Evolutionary conservation across 2,113 vertebrate species (phyloP).

Genomic region (Cololabis saira): DNA sequence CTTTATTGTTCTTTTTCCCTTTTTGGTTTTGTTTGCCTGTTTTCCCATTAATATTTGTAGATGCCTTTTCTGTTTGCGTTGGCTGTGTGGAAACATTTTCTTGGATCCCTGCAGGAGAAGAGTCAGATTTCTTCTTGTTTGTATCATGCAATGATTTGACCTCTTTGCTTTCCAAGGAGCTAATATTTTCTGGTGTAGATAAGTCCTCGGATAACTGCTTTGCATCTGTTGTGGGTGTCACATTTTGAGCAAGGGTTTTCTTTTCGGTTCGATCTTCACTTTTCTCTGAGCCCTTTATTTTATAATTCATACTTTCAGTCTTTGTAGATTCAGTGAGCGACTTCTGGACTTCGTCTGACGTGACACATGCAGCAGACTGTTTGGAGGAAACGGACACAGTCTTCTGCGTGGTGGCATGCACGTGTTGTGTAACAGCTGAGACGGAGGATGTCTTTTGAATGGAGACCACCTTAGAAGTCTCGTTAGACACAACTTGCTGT

Average conservation of each 20-base stretch:
- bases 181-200: conserved; percentile 27
- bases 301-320: conserved; percentile 46
- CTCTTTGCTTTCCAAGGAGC: conserved; percentile 40
- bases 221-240: conserved; percentile 34
- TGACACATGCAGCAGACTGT: conserved; percentile 47
- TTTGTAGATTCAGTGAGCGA: conserved; percentile 45
- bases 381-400: conserved; percentile 61
- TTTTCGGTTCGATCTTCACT: conserved; percentile 35
- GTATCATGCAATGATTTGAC: conserved; percentile 54
- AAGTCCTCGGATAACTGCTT: conserved; percentile 4
- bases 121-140: conserved; percentile 56
- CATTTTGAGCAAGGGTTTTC: conserved; percentile 8
- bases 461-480: conserved; percentile 63
- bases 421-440: conserved; percentile 71
- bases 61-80: conserved; percentile 53
- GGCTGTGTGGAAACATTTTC: conserved; percentile 31
- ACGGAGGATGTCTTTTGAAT: conserved; percentile 72
- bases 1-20: conserved; percentile 70
- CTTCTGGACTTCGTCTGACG: conserved; percentile 42
- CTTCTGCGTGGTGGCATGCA: conserved; percentile 65
- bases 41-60: conserved; percentile 70
- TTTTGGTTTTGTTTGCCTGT: conserved; percentile 68
- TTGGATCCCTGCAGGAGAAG: conserved; percentile 43
- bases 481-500: conserved; percentile 69
- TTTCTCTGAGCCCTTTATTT: conserved; percentile 39